phyloP scores from a whole-genome alignment of 2,113 vertebrate genomes.

The Trematocara zebra region DNA sequence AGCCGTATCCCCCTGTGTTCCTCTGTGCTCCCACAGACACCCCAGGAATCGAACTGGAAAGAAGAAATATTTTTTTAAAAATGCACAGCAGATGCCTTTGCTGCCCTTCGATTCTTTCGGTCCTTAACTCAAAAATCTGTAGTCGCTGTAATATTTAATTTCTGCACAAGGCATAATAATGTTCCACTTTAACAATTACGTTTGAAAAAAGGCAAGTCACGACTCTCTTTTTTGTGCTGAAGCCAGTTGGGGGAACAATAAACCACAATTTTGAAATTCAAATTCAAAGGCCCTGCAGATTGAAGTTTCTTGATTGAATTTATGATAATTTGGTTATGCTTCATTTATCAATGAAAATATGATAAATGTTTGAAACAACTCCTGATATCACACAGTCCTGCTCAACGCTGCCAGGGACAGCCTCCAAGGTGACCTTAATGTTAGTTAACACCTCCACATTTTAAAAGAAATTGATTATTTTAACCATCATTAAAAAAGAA shows the following conservation, averaged over 20 bases:
- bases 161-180: constrained; percentile 5
- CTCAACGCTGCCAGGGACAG: background rate
- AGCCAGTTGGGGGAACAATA: background rate
- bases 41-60: background rate
- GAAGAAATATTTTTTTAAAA: background rate
- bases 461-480: background rate
- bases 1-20: constrained; percentile 3
- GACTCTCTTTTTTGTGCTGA: background rate
- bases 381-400: background rate
- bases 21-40: background rate
- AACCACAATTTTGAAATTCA: background rate
- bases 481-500: background rate
- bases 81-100: background rate
- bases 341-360: background rate
- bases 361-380: background rate
- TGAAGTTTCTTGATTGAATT: background rate
- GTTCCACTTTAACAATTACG: background rate
- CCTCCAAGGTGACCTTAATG: background rate
- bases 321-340: background rate
- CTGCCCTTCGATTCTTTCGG: background rate
- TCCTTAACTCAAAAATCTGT: constrained; percentile 12
- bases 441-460: background rate
- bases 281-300: background rate
- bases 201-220: background rate
- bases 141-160: background rate